Percentiles rank a stretch among this genome's conserved stretches.
phyloP scores from a whole-genome alignment of 1,140 invertebrate genomes.

The Elymnias hypermnestra region DNA sequence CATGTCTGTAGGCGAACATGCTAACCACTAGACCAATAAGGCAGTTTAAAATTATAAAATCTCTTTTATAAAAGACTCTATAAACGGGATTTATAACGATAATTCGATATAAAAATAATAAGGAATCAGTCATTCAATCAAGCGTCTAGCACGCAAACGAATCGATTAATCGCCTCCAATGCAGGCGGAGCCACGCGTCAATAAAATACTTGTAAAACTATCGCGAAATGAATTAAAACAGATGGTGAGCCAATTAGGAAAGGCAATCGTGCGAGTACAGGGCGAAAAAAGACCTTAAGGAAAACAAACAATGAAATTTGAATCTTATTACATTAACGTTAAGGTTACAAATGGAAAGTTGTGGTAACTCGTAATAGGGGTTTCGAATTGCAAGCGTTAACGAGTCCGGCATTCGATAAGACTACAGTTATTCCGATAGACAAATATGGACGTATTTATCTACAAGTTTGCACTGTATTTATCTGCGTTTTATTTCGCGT shows the following conservation, averaged over 20 bases:
- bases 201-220: slow-evolving; percentile 75
- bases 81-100: too few species aligned
- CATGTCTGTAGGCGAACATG: too few species aligned
- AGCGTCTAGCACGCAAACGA: slow-evolving; percentile 54
- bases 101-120: too few species aligned
- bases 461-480: slow-evolving; percentile 48
- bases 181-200: slow-evolving; percentile 68
- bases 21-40: too few species aligned
- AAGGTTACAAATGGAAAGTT: slow-evolving; percentile 35
- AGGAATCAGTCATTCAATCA: slow-evolving; percentile 48
- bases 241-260: slow-evolving; percentile 72
- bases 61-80: too few species aligned
- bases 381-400: slow-evolving; percentile 64
- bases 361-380: slow-evolving; percentile 43
- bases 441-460: slow-evolving; percentile 74
- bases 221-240: slow-evolving; percentile 74
- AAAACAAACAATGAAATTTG: slow-evolving; percentile 25
- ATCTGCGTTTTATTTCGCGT: neutral
- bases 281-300: slow-evolving; percentile 57
- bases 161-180: slow-evolving; percentile 58
- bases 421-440: slow-evolving; percentile 68
- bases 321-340: slow-evolving; percentile 26
- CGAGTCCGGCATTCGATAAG: slow-evolving; percentile 57
- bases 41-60: too few species aligned
- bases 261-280: slow-evolving; percentile 70